phyloP scores from a whole-genome alignment of 2,797 vertebrate species.

The Geotria australis region DNA sequence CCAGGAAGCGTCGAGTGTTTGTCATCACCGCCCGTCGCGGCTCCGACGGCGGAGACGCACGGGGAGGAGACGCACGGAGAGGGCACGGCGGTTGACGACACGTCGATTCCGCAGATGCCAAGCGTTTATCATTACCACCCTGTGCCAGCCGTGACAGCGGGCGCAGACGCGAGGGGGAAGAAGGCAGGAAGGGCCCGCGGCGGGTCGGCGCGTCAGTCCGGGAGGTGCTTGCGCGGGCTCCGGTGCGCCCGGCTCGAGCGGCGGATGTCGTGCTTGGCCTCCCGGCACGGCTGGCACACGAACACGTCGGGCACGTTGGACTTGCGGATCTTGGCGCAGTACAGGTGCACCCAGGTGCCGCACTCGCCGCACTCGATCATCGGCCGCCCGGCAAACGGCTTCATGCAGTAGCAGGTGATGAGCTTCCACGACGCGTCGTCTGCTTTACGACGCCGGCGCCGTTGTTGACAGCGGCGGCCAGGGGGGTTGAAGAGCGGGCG shows the following conservation, averaged over 20 bases:
- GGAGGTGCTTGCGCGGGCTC: slow-evolving; percentile 4
- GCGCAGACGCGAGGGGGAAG: too few species aligned
- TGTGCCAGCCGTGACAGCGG: too few species aligned
- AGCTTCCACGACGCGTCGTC: slow-evolving; percentile 10
- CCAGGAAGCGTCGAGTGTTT: too few species aligned
- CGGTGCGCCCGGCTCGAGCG: slow-evolving; percentile 4
- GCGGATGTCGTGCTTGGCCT: slow-evolving; percentile 5
- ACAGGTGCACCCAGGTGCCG: slow-evolving; percentile 9
- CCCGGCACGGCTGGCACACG: slow-evolving; percentile 7
- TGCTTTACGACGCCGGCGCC: not conserved
- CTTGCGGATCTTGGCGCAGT: slow-evolving; percentile 8
- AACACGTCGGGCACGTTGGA: slow-evolving; percentile 9
- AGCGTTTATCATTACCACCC: too few species aligned
- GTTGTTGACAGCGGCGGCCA: too few species aligned
- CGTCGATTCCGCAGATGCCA: too few species aligned
- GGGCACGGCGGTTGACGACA: too few species aligned
- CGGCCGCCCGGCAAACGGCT: slow-evolving; percentile 9
- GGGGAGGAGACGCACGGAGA: too few species aligned
- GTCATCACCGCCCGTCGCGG: too few species aligned
- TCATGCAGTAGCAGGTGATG: slow-evolving; percentile 9
- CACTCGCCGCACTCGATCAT: slow-evolving; percentile 10
- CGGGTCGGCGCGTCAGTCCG: slow-evolving; percentile 1
- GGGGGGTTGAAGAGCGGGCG: too few species aligned
- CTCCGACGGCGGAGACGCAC: too few species aligned
- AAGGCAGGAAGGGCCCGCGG: too few species aligned